Base-by-base conservation (phyloP, 2,888 invertebrate species). In the Phymatocera aterrima region DNA sequence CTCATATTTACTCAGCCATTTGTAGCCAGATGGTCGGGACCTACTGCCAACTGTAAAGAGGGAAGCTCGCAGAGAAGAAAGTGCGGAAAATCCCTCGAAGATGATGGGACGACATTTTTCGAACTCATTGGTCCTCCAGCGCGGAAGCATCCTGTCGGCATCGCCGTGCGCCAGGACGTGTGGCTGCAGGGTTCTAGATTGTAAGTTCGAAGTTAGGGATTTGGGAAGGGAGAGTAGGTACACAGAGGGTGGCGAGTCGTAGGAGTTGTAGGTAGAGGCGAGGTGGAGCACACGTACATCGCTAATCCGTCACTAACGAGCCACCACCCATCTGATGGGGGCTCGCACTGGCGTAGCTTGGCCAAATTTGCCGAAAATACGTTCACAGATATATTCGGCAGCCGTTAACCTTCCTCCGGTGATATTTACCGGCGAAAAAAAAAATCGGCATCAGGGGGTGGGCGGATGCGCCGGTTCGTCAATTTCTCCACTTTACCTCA, bases 281-380 rank as follows among this genome's bases (percentile, higher is more conserved):
- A 82, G 75, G 79, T 77, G 84, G 82, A 82, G 86, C 85, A 89
- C 91, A 92, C 92, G 92, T 91, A 91, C 91, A 89, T 88, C 90
- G 90, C 91, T 92, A 92, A 92, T 92, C 92, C 91, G 90, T 91
- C 91, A 91, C 91, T 92, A 92, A 92, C 91, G 92, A 92, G 92
- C 91, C 91, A 85, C 83, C 87, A 85, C 83, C 87, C 87, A 86
- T 83, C 86, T 86, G 86, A 86, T 85, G 85, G 85, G 85, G 85
- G 85, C n/a, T 81, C 78, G 80, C 85, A 86, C 83, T 84, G 86
- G 84, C 84, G 85, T 84, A 85, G 79, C 74, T 37, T 48, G 18
- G 18, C 48, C 31, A n/a, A 77, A 61, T 28, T 18, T n/a, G 10
- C 4, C 3, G 15, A 21, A 68, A 64, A 68, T 46, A 68, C 24